Evolutionary conservation across 2,113 vertebrate species (phyloP).

Genomic region (Fulica atra): DNA sequence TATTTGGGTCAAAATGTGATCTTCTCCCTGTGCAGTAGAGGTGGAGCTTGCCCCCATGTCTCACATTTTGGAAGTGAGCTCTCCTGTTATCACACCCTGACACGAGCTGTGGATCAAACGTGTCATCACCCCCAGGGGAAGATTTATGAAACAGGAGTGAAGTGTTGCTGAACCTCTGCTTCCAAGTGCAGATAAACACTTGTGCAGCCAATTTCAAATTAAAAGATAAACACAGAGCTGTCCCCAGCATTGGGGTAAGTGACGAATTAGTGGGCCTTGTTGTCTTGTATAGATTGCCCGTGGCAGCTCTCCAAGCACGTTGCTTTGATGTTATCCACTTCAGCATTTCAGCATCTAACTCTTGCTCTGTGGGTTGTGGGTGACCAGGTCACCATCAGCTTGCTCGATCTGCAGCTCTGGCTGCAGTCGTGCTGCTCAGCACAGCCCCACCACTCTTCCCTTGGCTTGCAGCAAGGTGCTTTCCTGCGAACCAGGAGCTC

Average conservation of each 20-base stretch:
- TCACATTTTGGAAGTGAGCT: background rate
- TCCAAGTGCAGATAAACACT: background rate
- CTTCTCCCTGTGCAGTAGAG: background rate
- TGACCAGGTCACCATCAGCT: background rate
- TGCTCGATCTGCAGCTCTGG: background rate
- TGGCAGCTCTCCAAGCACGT: background rate
- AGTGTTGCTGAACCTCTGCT: background rate
- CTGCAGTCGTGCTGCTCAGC: background rate
- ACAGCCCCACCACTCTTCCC: too few relatives aligned
- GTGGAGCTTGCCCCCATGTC: background rate
- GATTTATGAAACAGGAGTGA: background rate
- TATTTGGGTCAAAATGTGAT: background rate
- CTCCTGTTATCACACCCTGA: background rate
- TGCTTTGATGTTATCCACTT: background rate
- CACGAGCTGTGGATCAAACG: background rate
- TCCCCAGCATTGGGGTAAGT: background rate
- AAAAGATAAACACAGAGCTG: background rate
- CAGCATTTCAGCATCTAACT: background rate
- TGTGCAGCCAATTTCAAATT: background rate
- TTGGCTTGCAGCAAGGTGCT: background rate
- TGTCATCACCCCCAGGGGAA: fast-evolving
- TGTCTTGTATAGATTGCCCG: fast-evolving
- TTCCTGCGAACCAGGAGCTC: background rate
- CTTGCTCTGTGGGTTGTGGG: fast-evolving
- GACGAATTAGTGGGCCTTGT: background rate